Conservation (phyloP, 2,113 vertebrate genomes). For the Peromyscus californicus region DNA sequence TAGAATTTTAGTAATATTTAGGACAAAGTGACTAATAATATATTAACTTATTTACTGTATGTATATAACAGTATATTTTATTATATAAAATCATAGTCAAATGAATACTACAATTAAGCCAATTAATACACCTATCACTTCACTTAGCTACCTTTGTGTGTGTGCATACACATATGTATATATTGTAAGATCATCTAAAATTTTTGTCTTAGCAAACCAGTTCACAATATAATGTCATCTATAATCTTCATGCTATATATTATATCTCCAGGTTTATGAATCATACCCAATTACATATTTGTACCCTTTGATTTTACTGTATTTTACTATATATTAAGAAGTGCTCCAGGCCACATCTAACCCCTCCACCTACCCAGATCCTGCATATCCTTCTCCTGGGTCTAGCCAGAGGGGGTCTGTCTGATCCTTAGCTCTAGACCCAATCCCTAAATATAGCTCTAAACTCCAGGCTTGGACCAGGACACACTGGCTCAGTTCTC, state of each 20-base stretch:
- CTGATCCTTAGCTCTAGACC: neutral
- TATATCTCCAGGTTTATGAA: neutral
- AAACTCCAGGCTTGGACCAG: neutral
- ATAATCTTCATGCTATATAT: neutral
- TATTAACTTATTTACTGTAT: neutral
- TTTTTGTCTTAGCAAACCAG: neutral
- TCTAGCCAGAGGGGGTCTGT: neutral
- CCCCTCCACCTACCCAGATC: neutral
- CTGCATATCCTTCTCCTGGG: neutral
- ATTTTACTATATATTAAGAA: slow-evolving; percentile 2
- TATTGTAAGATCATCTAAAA: neutral
- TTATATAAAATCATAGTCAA: neutral
- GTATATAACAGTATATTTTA: neutral
- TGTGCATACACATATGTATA: neutral
- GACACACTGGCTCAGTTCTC: neutral
- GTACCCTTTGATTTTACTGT: neutral
- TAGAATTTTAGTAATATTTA: neutral
- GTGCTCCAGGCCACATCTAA: neutral
- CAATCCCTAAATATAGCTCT: neutral
- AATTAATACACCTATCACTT: neutral
- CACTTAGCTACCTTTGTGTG: neutral
- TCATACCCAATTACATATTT: neutral
- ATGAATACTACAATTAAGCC: neutral
- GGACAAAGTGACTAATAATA: neutral
- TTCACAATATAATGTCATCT: neutral